Evolutionary conservation across 2,797 vertebrate species (phyloP).

Genomic region (Parambassis ranga): DNA sequence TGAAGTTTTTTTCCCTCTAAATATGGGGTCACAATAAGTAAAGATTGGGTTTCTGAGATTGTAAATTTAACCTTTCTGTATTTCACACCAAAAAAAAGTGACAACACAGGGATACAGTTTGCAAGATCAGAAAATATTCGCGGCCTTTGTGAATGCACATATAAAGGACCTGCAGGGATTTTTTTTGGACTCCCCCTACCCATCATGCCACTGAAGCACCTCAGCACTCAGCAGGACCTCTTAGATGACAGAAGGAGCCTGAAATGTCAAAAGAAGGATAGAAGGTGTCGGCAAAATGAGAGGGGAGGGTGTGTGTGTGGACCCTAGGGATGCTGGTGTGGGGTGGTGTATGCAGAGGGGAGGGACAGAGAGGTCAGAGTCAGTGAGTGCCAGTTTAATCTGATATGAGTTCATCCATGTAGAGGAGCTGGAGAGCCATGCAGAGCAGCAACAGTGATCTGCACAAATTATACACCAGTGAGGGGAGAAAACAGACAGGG

Average conservation of each 20-base stretch:
- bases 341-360: slow-evolving; percentile 26
- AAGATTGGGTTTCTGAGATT: slow-evolving; percentile 35
- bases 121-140: slow-evolving; percentile 47
- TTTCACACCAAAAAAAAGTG: no score
- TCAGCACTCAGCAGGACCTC: slow-evolving; percentile 65
- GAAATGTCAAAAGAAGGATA: slow-evolving; percentile 72
- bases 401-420: slow-evolving; percentile 78
- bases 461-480: slow-evolving; percentile 69
- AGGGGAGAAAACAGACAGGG: slow-evolving; percentile 54
- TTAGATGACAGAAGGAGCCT: slow-evolving; percentile 69
- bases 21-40: slow-evolving; percentile 61
- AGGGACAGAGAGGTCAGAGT: slow-evolving; percentile 55
- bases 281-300: slow-evolving; percentile 49
- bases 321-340: slow-evolving; percentile 46
- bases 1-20: slow-evolving; percentile 55
- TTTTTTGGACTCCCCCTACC: slow-evolving; percentile 4
- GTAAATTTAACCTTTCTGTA: slow-evolving; percentile 11
- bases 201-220: slow-evolving; percentile 52
- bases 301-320: slow-evolving; percentile 3
- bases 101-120: slow-evolving; percentile 17
- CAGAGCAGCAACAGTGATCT: slow-evolving; percentile 72
- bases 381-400: slow-evolving; percentile 74
- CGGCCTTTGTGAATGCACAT: slow-evolving; percentile 57
- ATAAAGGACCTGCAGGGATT: slow-evolving; percentile 35
- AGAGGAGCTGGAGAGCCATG: slow-evolving; percentile 71